Percentiles rank a stretch among this genome's conserved stretches.
Conservation (phyloP, 2,888 invertebrate species). For the Tachystola acroxantha region DNA sequence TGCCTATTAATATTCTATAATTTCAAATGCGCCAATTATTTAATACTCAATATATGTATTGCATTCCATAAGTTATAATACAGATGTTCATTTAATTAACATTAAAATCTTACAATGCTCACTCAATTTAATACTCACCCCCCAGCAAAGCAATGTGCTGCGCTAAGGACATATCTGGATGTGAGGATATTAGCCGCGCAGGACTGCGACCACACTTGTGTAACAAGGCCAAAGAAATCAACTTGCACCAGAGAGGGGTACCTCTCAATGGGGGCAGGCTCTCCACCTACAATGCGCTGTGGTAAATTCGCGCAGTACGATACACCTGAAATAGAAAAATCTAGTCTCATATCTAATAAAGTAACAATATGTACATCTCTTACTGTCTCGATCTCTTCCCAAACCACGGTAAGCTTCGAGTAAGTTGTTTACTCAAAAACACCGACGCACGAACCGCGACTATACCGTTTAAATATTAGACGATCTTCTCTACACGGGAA, state of each 20-base stretch:
- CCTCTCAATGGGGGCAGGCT: conserved; percentile 28
- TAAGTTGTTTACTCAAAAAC: not conserved
- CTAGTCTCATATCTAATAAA: not conserved
- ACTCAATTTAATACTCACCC: too few species aligned
- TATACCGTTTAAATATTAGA: not conserved
- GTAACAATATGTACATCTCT: not conserved
- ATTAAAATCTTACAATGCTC: too few species aligned
- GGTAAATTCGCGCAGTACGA: conserved; percentile 3
- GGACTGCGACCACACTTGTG: conserved; percentile 29
- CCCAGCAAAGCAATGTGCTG: conserved; percentile 42
- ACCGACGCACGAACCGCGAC: too few species aligned
- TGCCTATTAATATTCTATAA: too few species aligned
- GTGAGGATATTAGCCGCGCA: conserved; percentile 39
- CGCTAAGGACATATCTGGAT: conserved; percentile 27
- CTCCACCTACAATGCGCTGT: conserved; percentile 34
- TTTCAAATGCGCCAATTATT: too few species aligned
- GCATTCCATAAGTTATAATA: too few species aligned
- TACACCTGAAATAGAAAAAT: not conserved
- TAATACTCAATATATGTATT: too few species aligned
- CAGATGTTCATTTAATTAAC: too few species aligned
- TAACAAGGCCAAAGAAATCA: conserved; percentile 18
- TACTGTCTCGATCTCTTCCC: too few species aligned
- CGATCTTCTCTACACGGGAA: too few species aligned
- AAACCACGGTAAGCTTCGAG: not conserved
- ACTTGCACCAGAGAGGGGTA: conserved; percentile 40